A percentile compares a stretch with the other conserved stretches of the same genome.
Conservation (phyloP, 2,113 vertebrate genomes). For the Candoia aspera region DNA sequence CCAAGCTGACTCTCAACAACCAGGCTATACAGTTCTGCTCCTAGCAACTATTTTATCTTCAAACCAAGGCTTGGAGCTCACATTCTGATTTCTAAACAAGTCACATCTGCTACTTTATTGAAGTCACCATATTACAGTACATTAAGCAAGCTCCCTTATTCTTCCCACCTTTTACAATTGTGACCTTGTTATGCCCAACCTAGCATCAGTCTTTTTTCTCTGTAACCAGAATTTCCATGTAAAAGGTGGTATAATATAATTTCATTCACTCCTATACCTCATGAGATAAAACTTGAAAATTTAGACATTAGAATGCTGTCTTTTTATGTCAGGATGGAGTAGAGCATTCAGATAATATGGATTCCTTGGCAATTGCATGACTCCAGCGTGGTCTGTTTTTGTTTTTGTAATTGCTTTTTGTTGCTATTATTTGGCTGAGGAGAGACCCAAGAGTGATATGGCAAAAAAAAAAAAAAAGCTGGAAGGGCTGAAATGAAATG, state of each 20-base stretch:
- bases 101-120: background rate
- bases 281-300: background rate
- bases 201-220: background rate
- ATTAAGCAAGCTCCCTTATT: background rate
- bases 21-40: background rate
- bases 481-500: conserved; percentile 8
- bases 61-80: background rate
- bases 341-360: background rate
- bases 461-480: background rate
- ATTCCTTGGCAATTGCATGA: background rate
- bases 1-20: background rate
- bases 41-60: background rate
- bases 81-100: background rate
- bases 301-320: background rate
- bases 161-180: background rate
- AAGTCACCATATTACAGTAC: background rate
- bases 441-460: conserved; percentile 32
- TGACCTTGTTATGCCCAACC: background rate
- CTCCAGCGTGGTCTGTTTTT: background rate
- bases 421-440: conserved; percentile 20
- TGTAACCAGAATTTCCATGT: background rate
- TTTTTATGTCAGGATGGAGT: background rate
- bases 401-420: background rate
- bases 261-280: background rate
- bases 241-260: background rate